These are phyloP conservation scores for Stegodyphus dumicola DNA, from an alignment of 1,140 invertebrate species.

Conservation along the genomic window DNA sequence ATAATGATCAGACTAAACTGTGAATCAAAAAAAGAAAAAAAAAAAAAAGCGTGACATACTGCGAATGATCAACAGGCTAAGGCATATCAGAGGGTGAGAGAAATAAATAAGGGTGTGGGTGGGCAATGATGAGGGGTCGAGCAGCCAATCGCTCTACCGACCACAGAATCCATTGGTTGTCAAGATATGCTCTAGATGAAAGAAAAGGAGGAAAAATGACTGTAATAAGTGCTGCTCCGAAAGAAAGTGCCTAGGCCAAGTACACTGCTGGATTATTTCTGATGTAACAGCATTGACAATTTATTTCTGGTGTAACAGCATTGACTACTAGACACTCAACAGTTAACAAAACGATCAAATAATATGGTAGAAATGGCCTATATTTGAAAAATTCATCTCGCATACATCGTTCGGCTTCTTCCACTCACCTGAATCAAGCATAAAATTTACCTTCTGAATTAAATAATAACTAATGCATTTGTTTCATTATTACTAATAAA, in stretches of 20 bases:
- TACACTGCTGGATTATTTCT: background rate
- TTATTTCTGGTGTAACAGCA: background rate
- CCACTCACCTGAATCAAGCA: no score
- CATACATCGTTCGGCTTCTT: no score
- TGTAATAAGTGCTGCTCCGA: constrained; percentile 31
- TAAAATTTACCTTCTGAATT: no score
- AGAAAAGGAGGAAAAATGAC: constrained; percentile 49
- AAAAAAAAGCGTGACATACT: constrained; percentile 12
- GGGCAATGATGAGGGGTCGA: constrained; percentile 33
- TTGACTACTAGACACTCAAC: no score
- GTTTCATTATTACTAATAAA: no score
- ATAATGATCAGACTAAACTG: background rate
- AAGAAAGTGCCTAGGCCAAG: constrained; percentile 28
- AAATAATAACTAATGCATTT: no score
- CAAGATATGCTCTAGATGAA: constrained; percentile 45
- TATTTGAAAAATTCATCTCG: no score
- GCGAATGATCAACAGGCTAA: constrained; percentile 39
- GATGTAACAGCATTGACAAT: background rate
- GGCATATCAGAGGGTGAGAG: background rate
- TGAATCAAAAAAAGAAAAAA: background rate
- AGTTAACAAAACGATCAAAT: no score
- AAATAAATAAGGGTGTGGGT: background rate
- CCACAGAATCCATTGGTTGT: constrained; percentile 49
- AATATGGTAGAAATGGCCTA: no score
- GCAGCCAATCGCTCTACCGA: constrained; percentile 10